A percentile compares a stretch with the other conserved stretches of the same genome.
Evolutionary conservation across 2,113 vertebrate genomes (phyloP).

Genomic region (Prinia subflava): DNA sequence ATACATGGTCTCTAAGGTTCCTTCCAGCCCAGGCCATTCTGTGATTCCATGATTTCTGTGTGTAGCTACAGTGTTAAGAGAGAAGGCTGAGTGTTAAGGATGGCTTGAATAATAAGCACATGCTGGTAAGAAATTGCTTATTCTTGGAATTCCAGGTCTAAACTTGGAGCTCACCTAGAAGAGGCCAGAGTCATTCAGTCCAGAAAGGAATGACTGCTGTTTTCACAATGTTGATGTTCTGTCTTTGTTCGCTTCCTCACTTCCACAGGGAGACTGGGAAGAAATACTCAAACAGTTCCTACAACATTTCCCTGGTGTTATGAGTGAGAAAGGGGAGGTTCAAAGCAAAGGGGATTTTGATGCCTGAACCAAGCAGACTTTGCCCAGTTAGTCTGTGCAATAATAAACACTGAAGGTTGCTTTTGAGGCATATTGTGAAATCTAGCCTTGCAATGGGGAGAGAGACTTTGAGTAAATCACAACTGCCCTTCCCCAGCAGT

Average conservation of each 20-base stretch:
- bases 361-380: neutral
- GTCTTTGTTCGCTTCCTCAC: neutral
- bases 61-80: neutral
- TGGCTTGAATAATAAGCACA: neutral
- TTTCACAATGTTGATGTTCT: fast-evolving
- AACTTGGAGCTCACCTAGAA: neutral
- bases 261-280: neutral
- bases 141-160: neutral
- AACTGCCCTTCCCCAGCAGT: neutral
- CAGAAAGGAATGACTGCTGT: neutral
- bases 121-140: neutral
- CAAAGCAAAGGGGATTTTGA: neutral
- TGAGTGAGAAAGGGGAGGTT: neutral
- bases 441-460: neutral
- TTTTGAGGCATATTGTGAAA: neutral
- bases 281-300: neutral
- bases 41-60: neutral
- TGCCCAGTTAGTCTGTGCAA: neutral
- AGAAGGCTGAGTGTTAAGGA: neutral
- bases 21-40: neutral
- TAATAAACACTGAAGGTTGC: neutral
- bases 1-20: neutral
- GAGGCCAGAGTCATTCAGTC: neutral
- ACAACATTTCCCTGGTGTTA: neutral
- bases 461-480: neutral